These are phyloP conservation scores for Heliconius erato DNA, from an alignment of 2,888 invertebrate genomes.

Conservation along the genomic window DNA sequence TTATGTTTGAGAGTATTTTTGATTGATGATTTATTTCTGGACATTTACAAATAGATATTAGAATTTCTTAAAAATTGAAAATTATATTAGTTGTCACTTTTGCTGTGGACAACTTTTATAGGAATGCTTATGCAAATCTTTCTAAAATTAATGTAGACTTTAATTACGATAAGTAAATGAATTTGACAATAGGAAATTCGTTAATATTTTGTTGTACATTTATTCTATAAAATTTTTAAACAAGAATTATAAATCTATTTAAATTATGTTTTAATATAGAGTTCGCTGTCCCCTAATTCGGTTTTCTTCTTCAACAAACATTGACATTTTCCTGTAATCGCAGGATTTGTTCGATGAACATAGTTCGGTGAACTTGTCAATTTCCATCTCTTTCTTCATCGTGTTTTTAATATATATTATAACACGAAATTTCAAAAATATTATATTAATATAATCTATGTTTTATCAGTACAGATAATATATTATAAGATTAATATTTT, in stretches of 20 bases:
- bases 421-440: not conserved
- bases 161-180: not conserved
- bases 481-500: no score
- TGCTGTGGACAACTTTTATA: no score
- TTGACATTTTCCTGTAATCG: slow-evolving; percentile 24
- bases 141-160: not conserved
- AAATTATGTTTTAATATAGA: slow-evolving; percentile 1
- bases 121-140: no score
- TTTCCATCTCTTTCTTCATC: not conserved
- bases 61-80: no score
- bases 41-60: no score
- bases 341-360: not conserved
- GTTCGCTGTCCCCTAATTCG: slow-evolving; percentile 30
- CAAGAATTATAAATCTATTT: not conserved
- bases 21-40: no score
- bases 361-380: slow-evolving; percentile 31
- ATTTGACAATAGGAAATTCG: not conserved
- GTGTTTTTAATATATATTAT: not conserved
- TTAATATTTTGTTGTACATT: not conserved
- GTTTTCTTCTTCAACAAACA: slow-evolving; percentile 29
- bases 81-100: no score
- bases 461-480: not conserved
- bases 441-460: not conserved
- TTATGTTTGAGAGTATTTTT: not conserved
- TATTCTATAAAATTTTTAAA: not conserved